Base-by-base conservation (phyloP, 2,113 vertebrate genomes). In the Caloenas nicobarica region DNA sequence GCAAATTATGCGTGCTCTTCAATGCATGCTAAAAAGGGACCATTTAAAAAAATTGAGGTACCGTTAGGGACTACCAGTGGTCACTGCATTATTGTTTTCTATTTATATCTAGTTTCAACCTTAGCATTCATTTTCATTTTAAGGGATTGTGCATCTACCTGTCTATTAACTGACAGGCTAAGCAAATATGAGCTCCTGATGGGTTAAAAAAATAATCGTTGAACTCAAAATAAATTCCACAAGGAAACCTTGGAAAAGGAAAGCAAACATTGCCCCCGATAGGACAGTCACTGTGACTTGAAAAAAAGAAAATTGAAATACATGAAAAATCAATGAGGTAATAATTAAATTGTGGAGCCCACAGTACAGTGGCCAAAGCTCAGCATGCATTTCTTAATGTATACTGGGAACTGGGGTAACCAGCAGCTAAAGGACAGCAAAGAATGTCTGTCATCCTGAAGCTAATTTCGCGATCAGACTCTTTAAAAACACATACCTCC, bases 281-380 rank as follows among this genome's bases (percentile, higher is more conserved):
- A 97, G 96, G 95, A 98, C 84, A 95, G 91, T 90, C 91, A 71
- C 95, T 58, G 73, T 93, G 96, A 96, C 94, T 97, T 96, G 92
- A 97, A 97, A 93, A 97, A 98, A 93, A 97, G 97, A 98, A 98
- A 98, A 98, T 98, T 98, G 97, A 98, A 98, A 98, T 97, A 97
- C 97, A 98, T 98, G 97, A 98, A 98, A 98, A 98, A 98, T 98
- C 98, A 98, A 98, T 98, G 97, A 97, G 95, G 81, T 97, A 97
- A 98, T 98, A 98, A 98, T 98, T 98, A 98, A 98, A 98, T 97
- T 97, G 97, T 96, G 91, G 91, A 96, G 88, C 94, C 93, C 80
- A 81, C 84, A 86, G 68, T 91, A 88, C 87, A 88, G 90, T 97
- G 96, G 82, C 95, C 94, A 94, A 93, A 91, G 85, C 95, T 96